Evolutionary conservation across 2,797 vertebrate genomes (phyloP).

Genomic region (Leucoraja ocellata): DNA sequence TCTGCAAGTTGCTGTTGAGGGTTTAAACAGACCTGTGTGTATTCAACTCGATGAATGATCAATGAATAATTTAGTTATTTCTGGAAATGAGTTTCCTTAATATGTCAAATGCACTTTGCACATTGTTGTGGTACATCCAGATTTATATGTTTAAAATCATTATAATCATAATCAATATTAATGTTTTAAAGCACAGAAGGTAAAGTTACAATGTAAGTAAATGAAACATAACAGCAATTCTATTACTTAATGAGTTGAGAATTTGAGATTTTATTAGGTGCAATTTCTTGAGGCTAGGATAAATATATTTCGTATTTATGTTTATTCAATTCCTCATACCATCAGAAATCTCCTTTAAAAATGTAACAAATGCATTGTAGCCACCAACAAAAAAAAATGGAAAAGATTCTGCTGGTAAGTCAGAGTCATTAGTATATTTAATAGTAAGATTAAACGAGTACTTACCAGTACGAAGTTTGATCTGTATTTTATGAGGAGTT

Average conservation of each 20-base stretch:
- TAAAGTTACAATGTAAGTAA: background rate
- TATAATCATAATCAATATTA: background rate
- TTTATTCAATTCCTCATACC: background rate
- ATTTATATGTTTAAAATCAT: conserved; percentile 7
- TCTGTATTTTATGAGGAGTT: too few relatives aligned
- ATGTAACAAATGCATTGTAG: background rate
- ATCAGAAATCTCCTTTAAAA: background rate
- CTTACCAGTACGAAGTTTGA: too few relatives aligned
- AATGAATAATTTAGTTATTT: conserved; percentile 32
- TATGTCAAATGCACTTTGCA: background rate
- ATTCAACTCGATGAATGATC: conserved; percentile 3
- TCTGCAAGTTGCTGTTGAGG: background rate
- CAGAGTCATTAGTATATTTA: background rate
- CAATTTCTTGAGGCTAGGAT: background rate
- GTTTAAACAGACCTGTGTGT: background rate
- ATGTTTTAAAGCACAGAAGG: background rate
- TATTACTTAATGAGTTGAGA: background rate
- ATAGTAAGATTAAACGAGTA: too few relatives aligned
- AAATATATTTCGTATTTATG: background rate
- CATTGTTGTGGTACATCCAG: too few relatives aligned
- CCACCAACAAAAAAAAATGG: background rate
- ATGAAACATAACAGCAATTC: background rate
- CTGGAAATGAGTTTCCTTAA: conserved; percentile 28
- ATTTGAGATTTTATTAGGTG: background rate
- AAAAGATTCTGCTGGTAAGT: background rate